phyloP scores from a whole-genome alignment of 2,797 vertebrate genomes.

The Lycodopsis pacificus region DNA sequence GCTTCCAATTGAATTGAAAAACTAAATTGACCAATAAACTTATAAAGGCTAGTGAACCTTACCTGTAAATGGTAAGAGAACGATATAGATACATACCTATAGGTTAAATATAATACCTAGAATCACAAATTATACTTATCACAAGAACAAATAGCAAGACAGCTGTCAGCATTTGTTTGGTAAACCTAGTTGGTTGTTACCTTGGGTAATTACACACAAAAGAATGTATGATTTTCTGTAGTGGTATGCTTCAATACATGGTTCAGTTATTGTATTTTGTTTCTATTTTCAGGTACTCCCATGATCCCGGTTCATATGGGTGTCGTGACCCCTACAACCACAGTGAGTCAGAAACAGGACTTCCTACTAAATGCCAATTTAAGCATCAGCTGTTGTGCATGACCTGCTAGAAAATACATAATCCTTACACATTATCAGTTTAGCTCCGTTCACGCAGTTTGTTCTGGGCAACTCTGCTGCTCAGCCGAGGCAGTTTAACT shows the following conservation, averaged over 20 bases:
- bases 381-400: slow-evolving; percentile 13
- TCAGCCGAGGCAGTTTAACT: background rate
- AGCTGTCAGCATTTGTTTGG: background rate
- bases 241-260: background rate
- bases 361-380: background rate
- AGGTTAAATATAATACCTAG: background rate
- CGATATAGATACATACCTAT: background rate
- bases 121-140: background rate
- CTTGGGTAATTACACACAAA: background rate
- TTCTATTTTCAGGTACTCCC: slow-evolving; percentile 88
- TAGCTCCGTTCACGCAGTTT: background rate
- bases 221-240: background rate
- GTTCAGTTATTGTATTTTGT: slow-evolving; percentile 11
- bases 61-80: background rate
- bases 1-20: background rate
- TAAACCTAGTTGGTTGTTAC: background rate
- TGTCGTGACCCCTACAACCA: slow-evolving; percentile 93
- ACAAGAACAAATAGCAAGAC: background rate
- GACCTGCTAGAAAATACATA: background rate
- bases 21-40: background rate
- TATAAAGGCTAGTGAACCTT: too few relatives aligned
- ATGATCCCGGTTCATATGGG: slow-evolving; percentile 99
- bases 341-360: slow-evolving; percentile 79
- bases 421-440: background rate
- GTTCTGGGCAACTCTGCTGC: background rate